Base-by-base conservation (phyloP, 2,113 vertebrate genomes). In the Addax nasomaculatus region DNA sequence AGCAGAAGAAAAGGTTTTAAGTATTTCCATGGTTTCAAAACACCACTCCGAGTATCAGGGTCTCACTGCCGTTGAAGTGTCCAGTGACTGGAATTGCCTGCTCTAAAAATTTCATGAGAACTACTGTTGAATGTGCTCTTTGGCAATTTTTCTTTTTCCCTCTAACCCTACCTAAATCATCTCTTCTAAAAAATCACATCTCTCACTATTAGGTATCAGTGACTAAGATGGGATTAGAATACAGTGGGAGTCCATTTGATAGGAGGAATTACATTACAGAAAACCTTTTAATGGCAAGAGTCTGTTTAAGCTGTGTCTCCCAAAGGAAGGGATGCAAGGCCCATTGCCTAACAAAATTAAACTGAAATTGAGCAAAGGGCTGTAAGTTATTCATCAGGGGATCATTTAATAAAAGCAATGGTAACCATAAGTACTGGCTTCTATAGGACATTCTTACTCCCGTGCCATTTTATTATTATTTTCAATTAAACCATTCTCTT, bases 211-310 rank as follows among this genome's bases (percentile, higher is more conserved):
- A 95, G 39, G 47, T 39, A 89, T 78, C 79, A 67, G 10, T 60
- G 27, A 95, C 7, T 90, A 25, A 86, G 60, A 96, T 1, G 23
- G 53, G 93, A 94, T 87, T 47, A 87, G 39, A 87, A 62, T 73
- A 85, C 12, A 95, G 64, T 90, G n/a, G 39, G 45, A 79, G 3
- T 17, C 49, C 6, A 43, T 47, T 62, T 92, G 33, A 43, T 45
- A 92, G 39, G 36, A 92, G 33, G 62, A 84, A 70, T 62, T 15
- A 89, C 33, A 64, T 64, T 60, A 45, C 79, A 92, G 73, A 84
- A 97, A 98, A 92, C 1, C 51, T 95, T 94, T 64, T 47, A 86
- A 83, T 92, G 23, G 23, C 30, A 84, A 95, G 33, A 95, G 70
- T 95, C 70, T 58, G 39, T 92, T 89, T 80, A 95, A 87, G 39